Conservation (phyloP, 2,113 vertebrate genomes). For the Myodes glareolus region DNA sequence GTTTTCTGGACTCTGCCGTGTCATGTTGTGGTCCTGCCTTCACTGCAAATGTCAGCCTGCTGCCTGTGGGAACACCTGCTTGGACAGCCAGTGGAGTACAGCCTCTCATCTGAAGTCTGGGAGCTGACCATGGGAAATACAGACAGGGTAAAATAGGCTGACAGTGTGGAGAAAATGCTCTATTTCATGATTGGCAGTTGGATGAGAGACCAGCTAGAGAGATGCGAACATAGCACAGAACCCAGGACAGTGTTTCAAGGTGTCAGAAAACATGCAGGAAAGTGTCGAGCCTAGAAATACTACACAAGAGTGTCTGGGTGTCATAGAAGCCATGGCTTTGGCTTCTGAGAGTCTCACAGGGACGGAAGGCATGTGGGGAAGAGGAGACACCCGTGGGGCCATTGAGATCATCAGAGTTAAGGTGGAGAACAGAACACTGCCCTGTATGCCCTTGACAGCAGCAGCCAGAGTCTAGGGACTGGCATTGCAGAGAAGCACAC, state of each 20-base stretch:
- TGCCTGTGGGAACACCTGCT: not conserved
- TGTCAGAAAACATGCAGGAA: not conserved
- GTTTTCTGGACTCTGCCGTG: conserved; percentile 64
- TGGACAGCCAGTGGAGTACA: not conserved
- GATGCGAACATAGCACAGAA: not conserved
- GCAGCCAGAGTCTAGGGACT: not conserved
- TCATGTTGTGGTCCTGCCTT: conserved; percentile 64
- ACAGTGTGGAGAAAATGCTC: not conserved
- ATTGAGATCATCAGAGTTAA: not conserved
- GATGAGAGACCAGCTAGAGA: not conserved
- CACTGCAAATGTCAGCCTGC: not conserved
- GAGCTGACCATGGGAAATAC: not conserved
- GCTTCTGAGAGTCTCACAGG: not conserved
- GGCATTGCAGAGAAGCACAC: accelerated
- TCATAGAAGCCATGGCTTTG: not conserved
- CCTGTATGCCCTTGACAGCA: not conserved
- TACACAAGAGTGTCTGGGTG: too few species aligned
- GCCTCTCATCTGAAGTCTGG: not conserved
- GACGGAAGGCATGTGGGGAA: not conserved
- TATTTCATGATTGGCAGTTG: not conserved
- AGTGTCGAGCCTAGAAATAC: not conserved
- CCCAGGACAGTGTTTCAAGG: not conserved
- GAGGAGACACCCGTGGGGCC: not conserved
- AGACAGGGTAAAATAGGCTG: not conserved
- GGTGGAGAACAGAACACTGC: not conserved